Percentiles rank a stretch among this genome's conserved stretches.
phyloP scores from a whole-genome alignment of 2,888 invertebrate species.

The Nymphalis urticae region DNA sequence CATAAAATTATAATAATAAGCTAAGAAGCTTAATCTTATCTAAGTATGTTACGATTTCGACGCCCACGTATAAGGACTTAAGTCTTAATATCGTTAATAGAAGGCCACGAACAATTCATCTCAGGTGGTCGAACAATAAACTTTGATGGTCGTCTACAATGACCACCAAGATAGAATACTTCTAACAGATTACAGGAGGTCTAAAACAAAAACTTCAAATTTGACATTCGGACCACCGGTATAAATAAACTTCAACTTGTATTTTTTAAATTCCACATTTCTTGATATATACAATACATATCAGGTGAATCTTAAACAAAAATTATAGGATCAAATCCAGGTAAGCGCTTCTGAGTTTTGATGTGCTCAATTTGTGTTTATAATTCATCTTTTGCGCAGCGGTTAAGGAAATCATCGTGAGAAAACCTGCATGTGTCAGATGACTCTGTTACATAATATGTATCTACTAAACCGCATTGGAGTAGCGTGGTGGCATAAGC shows the following conservation, averaged over 20 bases:
- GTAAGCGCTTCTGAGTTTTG: too few species aligned
- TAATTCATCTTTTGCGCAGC: too few species aligned
- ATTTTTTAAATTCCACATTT: neutral
- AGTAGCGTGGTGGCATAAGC: too few species aligned
- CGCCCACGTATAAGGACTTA: neutral
- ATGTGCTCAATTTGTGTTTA: too few species aligned
- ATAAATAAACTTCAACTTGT: neutral
- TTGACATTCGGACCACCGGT: slow-evolving; percentile 46
- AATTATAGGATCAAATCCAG: too few species aligned
- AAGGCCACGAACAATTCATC: slow-evolving; percentile 13
- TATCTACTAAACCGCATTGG: too few species aligned
- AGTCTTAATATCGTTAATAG: slow-evolving; percentile 14
- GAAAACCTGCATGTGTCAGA: too few species aligned
- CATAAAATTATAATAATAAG: too few species aligned
- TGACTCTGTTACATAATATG: too few species aligned
- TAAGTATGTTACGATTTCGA: neutral
- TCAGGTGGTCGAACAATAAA: slow-evolving; percentile 31
- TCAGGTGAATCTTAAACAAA: too few species aligned
- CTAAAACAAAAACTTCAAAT: slow-evolving; percentile 48
- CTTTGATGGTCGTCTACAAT: slow-evolving; percentile 31
- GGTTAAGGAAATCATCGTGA: too few species aligned
- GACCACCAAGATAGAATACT: slow-evolving; percentile 43
- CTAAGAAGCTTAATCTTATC: too few species aligned
- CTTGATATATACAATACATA: neutral
- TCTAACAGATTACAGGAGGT: slow-evolving; percentile 38